Evolutionary conservation across 2,797 vertebrate genomes (phyloP), one percentile per base, ranked within the genome.

Genomic region (Typhlichthys eigenmanni): DNA sequence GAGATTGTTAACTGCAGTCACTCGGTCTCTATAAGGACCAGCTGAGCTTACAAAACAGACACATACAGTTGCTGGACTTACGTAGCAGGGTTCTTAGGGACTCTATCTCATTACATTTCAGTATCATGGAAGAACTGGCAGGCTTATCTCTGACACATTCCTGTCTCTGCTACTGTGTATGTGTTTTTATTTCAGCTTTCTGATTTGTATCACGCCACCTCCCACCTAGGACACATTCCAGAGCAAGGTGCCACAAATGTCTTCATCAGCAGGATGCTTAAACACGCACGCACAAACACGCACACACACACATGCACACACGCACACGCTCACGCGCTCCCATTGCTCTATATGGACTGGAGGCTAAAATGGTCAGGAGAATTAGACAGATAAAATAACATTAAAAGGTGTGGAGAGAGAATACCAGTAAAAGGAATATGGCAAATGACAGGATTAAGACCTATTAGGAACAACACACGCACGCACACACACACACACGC

Each of bases 161-260:
- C 12, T 19, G 11, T 53, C 14, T 16, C 24, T 1, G 3, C 47
- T 47, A 49, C 13, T 3, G 16, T 66, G 60, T 66, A 64, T 34
- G 69, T 78, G 71, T 71, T 66, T 46, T 64, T 14, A 38, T 67
- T 66, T 68, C 48, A 17, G 48, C 51, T 66, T 52, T 62, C 32
- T 11, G 2, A 71, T 57, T 58, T 62, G 32, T 29, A 2, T 32
- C 17, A 38, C 24, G 12, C 65, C 77, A 14, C 65, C 55, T 58
- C 2, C 19, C 64, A 58, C 66, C 75, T 56, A 69, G 19, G 0
- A 16, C 69, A 58, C 64, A 60, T 62, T 65, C 55, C 54, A n/a
- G 13, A 55, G 46, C 13, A 14, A 8, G 60, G 50, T 60, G 65
- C 70, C 64, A 60, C 38, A 55, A 65, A 71, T 60, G 12, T 38